phyloP scores from a whole-genome alignment of 2,113 vertebrate species.

The Microtus ochrogaster region DNA sequence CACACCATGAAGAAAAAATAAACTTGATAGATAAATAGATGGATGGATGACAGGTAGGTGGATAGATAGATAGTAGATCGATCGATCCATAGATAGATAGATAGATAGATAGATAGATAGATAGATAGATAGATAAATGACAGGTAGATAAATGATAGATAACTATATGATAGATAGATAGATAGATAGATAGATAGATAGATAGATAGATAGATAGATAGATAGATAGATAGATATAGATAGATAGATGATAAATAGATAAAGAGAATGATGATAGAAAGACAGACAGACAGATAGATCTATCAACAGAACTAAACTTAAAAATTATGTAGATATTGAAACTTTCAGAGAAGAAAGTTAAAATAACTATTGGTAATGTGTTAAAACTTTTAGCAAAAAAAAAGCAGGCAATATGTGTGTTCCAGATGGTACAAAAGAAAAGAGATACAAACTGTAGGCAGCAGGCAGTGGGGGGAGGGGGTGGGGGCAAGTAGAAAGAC shows the following conservation, averaged over 20 bases:
- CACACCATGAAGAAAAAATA: not conserved
- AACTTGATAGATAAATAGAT: not conserved
- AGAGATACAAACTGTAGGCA: not conserved
- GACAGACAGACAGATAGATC: no score
- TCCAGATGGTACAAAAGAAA: not conserved
- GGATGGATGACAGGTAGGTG: not conserved
- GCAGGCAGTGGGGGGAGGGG: not conserved
- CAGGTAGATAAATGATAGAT: no score
- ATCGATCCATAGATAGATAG: not conserved
- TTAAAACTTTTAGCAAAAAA: not conserved
- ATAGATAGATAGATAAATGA: not conserved
- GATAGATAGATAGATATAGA: not conserved
- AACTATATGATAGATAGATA: not conserved
- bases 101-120: not conserved
- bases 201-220: not conserved
- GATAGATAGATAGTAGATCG: not conserved
- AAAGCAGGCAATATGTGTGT: not conserved
- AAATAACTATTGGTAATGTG: not conserved
- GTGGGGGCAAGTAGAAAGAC: not conserved
- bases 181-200: not conserved
- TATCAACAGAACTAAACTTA: not conserved
- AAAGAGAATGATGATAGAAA: no score
- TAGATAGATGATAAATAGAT: no score
- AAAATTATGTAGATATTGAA: not conserved
- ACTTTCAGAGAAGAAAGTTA: not conserved